phyloP scores from a whole-genome alignment of 2,797 vertebrate genomes.

The Myotis planiceps region DNA sequence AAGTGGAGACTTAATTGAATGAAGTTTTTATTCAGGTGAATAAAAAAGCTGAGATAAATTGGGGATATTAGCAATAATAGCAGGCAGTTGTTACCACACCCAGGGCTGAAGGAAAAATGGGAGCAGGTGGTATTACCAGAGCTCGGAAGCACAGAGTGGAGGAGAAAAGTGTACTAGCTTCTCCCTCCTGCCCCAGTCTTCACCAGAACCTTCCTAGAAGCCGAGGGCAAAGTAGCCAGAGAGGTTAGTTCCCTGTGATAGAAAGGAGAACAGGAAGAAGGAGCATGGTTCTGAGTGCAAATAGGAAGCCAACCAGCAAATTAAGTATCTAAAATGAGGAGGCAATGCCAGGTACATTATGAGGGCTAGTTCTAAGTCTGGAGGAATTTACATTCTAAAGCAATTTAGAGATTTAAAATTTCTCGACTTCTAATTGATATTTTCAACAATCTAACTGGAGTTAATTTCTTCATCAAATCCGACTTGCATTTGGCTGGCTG shows the following conservation, averaged over 20 bases:
- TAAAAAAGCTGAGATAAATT: not conserved
- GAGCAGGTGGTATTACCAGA: not conserved
- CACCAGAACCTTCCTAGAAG: not conserved
- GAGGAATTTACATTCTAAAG: not conserved
- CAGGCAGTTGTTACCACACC: not conserved
- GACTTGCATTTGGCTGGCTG: not conserved
- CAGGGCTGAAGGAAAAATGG: not conserved
- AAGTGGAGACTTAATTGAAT: not conserved
- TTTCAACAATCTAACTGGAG: constrained; percentile 25
- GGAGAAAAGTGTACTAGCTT: not conserved
- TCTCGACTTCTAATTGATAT: not conserved
- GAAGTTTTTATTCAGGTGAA: not conserved
- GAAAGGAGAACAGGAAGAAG: not conserved
- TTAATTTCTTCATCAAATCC: constrained; percentile 22
- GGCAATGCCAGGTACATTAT: no score
- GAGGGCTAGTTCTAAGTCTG: not conserved
- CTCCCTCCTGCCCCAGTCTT: no score
- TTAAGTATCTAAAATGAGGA: not conserved
- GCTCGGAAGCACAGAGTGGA: not conserved
- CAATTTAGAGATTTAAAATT: constrained; percentile 1
- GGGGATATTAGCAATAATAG: not conserved
- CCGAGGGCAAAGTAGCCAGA: not conserved
- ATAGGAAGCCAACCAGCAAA: not conserved
- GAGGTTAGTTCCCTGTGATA: not conserved
- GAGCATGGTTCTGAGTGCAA: not conserved